phyloP scores from a whole-genome alignment of 1,140 invertebrate genomes.

The Vollenhovia emeryi region DNA sequence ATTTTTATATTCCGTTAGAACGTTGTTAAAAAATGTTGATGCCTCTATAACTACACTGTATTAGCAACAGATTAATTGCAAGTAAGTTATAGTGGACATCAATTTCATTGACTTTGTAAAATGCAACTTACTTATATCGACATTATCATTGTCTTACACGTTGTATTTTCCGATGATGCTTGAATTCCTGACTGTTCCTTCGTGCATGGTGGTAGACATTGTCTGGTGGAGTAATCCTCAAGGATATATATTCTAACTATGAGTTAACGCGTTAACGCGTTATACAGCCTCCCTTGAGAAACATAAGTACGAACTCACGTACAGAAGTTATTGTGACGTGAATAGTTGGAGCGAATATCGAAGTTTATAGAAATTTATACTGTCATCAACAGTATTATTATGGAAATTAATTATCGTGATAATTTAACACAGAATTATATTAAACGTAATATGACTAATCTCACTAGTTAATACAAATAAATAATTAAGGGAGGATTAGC shows the following conservation, averaged over 20 bases:
- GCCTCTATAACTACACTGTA: background rate
- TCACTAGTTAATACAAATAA: background rate
- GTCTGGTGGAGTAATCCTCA: conserved; percentile 41
- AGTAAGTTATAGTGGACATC: background rate
- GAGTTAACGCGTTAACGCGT: conserved; percentile 54
- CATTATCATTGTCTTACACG: conserved; percentile 13
- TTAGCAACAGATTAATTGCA: background rate
- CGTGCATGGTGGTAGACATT: background rate
- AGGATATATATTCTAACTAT: conserved; percentile 56
- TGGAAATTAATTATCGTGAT: conserved; percentile 24
- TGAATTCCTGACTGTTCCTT: conserved; percentile 30
- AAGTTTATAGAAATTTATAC: conserved; percentile 45
- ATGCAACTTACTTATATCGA: background rate
- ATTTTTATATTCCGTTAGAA: background rate
- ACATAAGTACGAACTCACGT: conserved; percentile 49
- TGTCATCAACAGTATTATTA: conserved; percentile 9
- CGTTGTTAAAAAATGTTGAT: background rate
- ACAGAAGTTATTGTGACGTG: conserved; percentile 38
- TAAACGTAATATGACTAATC: conserved; percentile 2
- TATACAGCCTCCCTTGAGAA: conserved; percentile 41
- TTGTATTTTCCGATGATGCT: background rate
- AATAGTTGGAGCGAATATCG: conserved; percentile 16
- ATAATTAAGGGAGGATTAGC: conserved; percentile 11
- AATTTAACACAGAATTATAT: background rate
- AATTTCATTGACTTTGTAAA: background rate